These are phyloP conservation scores for Sander lucioperca DNA, from an alignment of 2,113 vertebrate species.

Conservation along the genomic window DNA sequence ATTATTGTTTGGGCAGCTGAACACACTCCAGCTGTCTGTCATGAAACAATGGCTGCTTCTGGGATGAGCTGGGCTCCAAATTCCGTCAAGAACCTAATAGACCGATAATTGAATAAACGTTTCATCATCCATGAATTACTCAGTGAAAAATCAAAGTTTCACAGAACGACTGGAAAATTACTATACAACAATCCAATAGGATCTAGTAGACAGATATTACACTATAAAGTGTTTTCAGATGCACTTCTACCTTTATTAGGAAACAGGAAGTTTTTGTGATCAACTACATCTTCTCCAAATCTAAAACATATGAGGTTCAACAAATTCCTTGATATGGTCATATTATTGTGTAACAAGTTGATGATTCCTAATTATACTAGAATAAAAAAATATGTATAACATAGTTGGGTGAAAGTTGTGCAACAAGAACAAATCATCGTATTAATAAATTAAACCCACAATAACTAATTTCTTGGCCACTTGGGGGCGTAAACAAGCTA, in stretches of 20 bases:
- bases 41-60: slow-evolving; percentile 44
- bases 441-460: neutral
- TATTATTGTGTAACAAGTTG: neutral
- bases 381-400: neutral
- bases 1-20: slow-evolving; percentile 57
- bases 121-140: slow-evolving; percentile 36
- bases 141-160: slow-evolving; percentile 11
- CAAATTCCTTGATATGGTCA: neutral
- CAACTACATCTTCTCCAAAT: neutral
- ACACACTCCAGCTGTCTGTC: slow-evolving; percentile 42
- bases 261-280: neutral
- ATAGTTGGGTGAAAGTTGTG: neutral
- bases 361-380: neutral
- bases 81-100: slow-evolving; percentile 42
- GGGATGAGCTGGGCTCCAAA: slow-evolving; percentile 40
- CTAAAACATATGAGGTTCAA: neutral
- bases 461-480: neutral
- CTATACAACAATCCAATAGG: neutral
- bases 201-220: neutral
- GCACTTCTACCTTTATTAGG: neutral
- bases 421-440: neutral
- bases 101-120: slow-evolving; percentile 59
- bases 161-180: neutral
- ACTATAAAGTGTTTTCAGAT: neutral
- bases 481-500: neutral